Evolutionary conservation across 2,888 invertebrate genomes (phyloP), one percentile per base, ranked within the genome.

Genomic region (Seira musarum): DNA sequence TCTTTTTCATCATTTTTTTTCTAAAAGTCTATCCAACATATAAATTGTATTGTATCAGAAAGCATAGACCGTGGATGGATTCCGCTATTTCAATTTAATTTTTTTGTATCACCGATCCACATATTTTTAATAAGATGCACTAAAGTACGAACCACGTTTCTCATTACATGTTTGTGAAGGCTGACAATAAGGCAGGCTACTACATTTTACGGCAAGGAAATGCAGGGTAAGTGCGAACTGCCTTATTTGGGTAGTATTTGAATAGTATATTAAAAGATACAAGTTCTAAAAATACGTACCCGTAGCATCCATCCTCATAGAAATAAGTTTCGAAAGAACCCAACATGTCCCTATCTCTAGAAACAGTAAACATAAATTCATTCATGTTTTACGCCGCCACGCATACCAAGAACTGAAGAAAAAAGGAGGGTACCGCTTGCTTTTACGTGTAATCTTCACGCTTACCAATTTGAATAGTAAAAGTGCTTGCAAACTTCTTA

Each of bases 31-130:
- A 5, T 21, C 21, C 17, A 17, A 10, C 6, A 19, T 61, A 19
- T 61, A n/a, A n/a, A n/a, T n/a, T n/a, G n/a, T 61, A 17, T 61
- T 61, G 21, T 10, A 22, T 21, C 13, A 68, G 68, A n/a, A 68
- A 68, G 68, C 68, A 68, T 19, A 46, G 22, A 68, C 68, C 53
- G 68, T 68, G 68, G 53, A 46, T 49, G 19, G 68, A 53, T 68
- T 68, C 68, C 68, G 68, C 68, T 68, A 68, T 68, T 68, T 19
- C 53, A 61, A 61, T 61, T 22, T 61, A 21, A 10, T 17, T 6
- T 40, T 40, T 35, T 65, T 17, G n/a, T n/a, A n/a, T n/a, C n/a
- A n/a, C n/a, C n/a, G n/a, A n/a, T n/a, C n/a, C n/a, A n/a, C n/a
- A n/a, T n/a, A n/a, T n/a, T n/a, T n/a, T n/a, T n/a, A n/a, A n/a